Base-by-base conservation (phyloP, 2,888 invertebrate species). In the Rugalucina vietnamica region DNA sequence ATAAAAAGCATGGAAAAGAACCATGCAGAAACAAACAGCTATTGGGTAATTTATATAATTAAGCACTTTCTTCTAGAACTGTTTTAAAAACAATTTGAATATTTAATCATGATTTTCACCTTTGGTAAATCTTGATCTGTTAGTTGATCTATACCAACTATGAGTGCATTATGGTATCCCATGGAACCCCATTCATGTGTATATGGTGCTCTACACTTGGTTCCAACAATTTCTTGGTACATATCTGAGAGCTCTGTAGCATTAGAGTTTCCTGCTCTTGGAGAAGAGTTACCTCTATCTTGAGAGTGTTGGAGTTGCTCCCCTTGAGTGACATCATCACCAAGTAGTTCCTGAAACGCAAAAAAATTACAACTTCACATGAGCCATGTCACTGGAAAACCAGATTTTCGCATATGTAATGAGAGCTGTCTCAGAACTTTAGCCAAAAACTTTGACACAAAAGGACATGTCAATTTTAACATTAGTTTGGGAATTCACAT, bases 141-240 rank as follows among this genome's bases (percentile, higher is more conserved):
- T 10, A 77, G 81, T 10, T 84, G 69, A 10, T 91, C 88, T 75
- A 94, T 91, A 0, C 92, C 91, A 12, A 92, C 89, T 87, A 98
- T 96, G 95, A 98, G 97, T 1, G 98, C 98, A 96, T 98, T 98
- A 94, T 98, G 97, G 90, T 97, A 97, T 76, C 96, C 96, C 27
- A 93, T 96, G 50, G 93, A 92, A 72, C 97, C 97, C 97, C 98
- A 98, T 83, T 96, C 96, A 93, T 97, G 97, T 81, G 96, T 96
- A 94, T 97, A 97, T 32, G 98, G 97, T 10, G 98, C 98, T 89
- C 97, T 96, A 95, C 98, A 98, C 95, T 98, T 98, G 95, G 97
- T 97, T 32, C 98, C 98, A 91, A 97, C 96, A 79, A 98, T 84
- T 0, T 90, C 89, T 29, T 88, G 78, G 50, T 86, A 88, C 36